Evolutionary conservation across 1,140 invertebrate genomes (phyloP).

Genomic region (Drosophila nigromelanica): DNA sequence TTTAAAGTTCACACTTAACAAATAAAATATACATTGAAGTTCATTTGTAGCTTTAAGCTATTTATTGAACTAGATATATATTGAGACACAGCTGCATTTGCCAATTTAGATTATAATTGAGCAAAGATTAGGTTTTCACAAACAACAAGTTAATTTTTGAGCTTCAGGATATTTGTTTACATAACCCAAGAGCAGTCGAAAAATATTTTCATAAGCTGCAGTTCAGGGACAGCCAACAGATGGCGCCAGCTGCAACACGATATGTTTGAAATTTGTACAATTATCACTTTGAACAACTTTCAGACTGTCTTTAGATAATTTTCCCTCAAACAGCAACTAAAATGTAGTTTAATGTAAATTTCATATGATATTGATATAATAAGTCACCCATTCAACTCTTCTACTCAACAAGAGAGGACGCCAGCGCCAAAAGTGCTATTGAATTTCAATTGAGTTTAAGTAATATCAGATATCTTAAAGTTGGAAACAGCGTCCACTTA

Average conservation of each 20-base stretch:
- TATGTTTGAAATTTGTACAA: neutral
- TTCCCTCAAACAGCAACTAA: neutral
- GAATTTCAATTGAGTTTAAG: neutral
- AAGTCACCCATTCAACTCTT: neutral
- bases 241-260: neutral
- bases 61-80: neutral
- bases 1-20: neutral
- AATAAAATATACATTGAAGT: neutral
- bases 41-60: slow-evolving; percentile 2
- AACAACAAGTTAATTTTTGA: neutral
- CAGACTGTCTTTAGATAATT: neutral
- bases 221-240: neutral
- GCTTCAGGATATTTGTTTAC: slow-evolving; percentile 7
- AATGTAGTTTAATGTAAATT: neutral
- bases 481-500: slow-evolving; percentile 1
- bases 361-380: neutral
- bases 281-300: too few relatives aligned
- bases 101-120: neutral
- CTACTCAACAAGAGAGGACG: too few relatives aligned
- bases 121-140: neutral
- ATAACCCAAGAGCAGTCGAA: neutral
- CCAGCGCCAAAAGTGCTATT: neutral
- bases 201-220: slow-evolving; percentile 5
- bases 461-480: slow-evolving; percentile 7
- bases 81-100: too few relatives aligned